phyloP scores from a whole-genome alignment of 2,113 vertebrate genomes.

The Zapornia atra region DNA sequence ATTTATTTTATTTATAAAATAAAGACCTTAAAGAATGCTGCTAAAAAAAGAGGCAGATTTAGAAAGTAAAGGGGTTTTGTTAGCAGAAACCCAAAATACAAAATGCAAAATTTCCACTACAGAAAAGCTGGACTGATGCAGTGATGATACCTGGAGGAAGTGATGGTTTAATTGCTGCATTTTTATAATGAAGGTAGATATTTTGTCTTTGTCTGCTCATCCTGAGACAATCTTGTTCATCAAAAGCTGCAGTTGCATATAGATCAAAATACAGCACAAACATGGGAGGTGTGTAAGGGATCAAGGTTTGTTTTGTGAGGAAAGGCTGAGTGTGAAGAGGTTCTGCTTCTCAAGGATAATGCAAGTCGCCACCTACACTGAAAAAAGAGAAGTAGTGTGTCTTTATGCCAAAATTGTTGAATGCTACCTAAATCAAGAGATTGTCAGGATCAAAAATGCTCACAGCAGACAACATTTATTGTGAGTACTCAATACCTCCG shows the following conservation, averaged over 20 bases:
- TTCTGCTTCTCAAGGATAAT: not conserved
- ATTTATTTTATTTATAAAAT: conserved; percentile 26
- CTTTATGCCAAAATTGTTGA: not conserved
- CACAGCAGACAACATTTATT: not conserved
- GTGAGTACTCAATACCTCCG: not conserved
- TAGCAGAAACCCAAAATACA: not conserved
- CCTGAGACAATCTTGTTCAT: not conserved
- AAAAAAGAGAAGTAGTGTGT: not conserved
- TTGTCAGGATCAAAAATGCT: not conserved
- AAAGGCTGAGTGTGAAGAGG: not conserved
- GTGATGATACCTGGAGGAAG: not conserved
- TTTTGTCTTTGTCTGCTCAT: not conserved
- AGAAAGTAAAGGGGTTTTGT: not conserved
- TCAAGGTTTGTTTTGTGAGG: not conserved
- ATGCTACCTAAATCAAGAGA: not conserved
- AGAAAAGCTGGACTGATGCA: not conserved
- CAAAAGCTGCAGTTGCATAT: not conserved
- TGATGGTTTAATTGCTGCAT: not conserved
- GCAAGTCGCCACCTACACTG: not conserved
- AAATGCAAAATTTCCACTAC: not conserved
- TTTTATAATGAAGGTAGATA: not conserved
- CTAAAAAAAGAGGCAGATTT: not conserved
- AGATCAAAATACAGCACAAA: not conserved
- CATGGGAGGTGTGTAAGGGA: not conserved
- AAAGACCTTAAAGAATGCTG: not conserved